Conservation (phyloP, 2,888 invertebrate species). For the Latheticus oryzae region DNA sequence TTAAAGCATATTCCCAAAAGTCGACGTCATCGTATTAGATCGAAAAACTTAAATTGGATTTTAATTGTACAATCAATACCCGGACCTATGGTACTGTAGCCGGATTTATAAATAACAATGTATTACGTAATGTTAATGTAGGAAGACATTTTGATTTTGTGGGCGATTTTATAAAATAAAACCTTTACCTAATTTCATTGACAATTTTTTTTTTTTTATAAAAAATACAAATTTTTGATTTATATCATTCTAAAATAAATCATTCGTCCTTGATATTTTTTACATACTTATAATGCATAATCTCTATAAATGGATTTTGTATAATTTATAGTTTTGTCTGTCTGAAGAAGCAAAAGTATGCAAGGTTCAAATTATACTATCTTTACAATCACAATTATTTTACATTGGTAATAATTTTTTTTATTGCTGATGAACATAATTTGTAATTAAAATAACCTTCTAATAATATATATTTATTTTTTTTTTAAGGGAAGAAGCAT, state of each 20-base stretch:
- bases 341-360: constrained; percentile 6
- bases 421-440: no score
- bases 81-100: constrained; percentile 16
- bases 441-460: no score
- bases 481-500: no score
- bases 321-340: no score
- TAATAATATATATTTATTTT: no score
- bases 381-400: no score
- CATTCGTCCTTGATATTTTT: constrained; percentile 22
- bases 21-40: constrained; percentile 5
- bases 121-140: constrained; percentile 18
- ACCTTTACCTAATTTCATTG: constrained; percentile 21
- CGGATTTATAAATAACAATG: constrained; percentile 7
- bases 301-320: no score
- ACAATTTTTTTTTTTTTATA: background rate
- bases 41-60: constrained; percentile 2
- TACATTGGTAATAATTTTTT: no score
- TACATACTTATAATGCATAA: no score
- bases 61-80: constrained; percentile 2
- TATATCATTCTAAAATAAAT: constrained; percentile 3
- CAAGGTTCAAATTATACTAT: no score
- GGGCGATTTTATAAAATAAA: constrained; percentile 5
- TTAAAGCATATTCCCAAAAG: background rate
- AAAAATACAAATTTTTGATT: constrained; percentile 6
- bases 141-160: constrained; percentile 20